Evolutionary conservation across 2,113 vertebrate genomes (phyloP), one percentile per base, ranked within the genome.

Genomic region (Eudyptes chrysolophus): DNA sequence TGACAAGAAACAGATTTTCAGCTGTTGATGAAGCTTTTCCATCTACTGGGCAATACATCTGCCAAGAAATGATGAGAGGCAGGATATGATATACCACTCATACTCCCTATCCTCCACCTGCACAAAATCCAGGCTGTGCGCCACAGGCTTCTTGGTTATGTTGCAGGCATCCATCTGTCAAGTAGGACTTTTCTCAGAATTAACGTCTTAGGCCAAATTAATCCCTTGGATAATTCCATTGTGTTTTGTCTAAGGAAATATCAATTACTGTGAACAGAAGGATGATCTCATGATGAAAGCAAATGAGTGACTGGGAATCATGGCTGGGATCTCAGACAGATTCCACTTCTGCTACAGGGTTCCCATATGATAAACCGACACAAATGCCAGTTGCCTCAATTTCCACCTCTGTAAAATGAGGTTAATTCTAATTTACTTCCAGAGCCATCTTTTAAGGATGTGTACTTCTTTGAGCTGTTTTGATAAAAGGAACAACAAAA

Each of bases 1-100:
- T 97, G 98, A 98, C 98, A 98, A 98, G 97, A 97, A 98, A 97
- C 98, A 98, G 98, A 98, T 98, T 97, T 97, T 97, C 96, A 97
- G 90, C 95, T 98, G 95, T 93, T 97, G 89, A 92, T 96, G 81
- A 90, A 96, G 89, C 89, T 97, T 98, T 98, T 97, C 86, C 93
- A 96, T 98, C 96, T 97, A 93, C 85, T 81, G 95, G 95, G 96
- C 95, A 91, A 95, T 90, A 70, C 74, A 72, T 71, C 94, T 98
- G 98, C 98, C 98, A 98, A 97, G 94, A 98, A 98, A 96, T 96
- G 84, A 98, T 96, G 94, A 94, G 94, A 94, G 90, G 80, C 97
- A 98, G 98, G 97, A 97, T 97, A 82, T 94, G 94, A 98, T 94
- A 97, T 83, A 95, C 92, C 70, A 80, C 66, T 95, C 62, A 34